Evolutionary conservation across 2,797 vertebrate species (phyloP), one percentile per base, ranked within the genome.

Genomic region (Diplodus puntazzo): DNA sequence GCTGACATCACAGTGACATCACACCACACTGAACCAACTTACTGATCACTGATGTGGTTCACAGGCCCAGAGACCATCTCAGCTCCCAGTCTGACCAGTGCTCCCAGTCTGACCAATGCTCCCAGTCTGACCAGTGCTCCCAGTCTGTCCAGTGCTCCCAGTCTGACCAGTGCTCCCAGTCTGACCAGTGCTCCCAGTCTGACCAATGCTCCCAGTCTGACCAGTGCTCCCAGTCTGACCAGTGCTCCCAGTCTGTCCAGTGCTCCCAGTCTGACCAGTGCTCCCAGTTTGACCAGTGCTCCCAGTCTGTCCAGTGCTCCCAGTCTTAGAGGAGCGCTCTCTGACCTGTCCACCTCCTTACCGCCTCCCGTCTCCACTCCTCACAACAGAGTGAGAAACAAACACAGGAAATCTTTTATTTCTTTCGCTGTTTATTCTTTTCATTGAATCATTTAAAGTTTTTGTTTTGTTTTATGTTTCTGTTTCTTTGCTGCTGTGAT

Each of bases 11-110:
- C 11, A 48, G 13, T 59, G 14, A 70, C 55, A 64, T 83, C 59
- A 64, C 39, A 78, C 6, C 23, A 34, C n/a, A 21, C 30, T 27
- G 55, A 34, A 48, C 25, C 4, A 16, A 60, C 12, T 45, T 17
- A 39, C 23, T 77, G 14, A 80, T 63, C 18, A 57, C 63, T 34
- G 0, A 13, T 71, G 7, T 53, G 48, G 14, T 80, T 48, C 20
- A 55, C 81, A 87, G 85, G 69, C 67, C 39, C 77, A 77, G 55
- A 62, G 21, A 12, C n/a, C 0, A 9, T n/a, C 16, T 48, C n/a
- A 39, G 18, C 8, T 73, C 17, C 46, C 34, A 34, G 34, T 34
- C 34, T 34, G 30, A 7, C 30, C 30, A 34, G 6, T 8, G 30
- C 30, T 34, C 30, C 30, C 30, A 34, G 30, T 34, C 30, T 34